Conservation (phyloP, 2,888 invertebrate genomes). For the Metacarcinus magister region DNA sequence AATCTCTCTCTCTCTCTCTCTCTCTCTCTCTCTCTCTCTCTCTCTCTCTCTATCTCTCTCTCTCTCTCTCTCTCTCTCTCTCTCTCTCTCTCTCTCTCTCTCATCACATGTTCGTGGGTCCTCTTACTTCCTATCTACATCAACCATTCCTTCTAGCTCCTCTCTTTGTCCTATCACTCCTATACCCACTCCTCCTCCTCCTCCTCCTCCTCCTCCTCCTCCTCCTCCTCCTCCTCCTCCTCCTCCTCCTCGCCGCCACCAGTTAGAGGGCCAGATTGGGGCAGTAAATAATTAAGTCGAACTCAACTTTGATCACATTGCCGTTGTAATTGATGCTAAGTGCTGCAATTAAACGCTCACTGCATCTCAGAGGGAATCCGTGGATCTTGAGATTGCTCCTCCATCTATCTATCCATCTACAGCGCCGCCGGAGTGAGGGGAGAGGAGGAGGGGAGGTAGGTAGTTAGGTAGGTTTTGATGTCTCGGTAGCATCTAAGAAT, state of each 20-base stretch:
- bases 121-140: neutral
- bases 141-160: neutral
- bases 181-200: neutral
- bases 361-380: constrained; percentile 79
- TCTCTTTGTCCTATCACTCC: neutral
- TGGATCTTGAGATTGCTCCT: constrained; percentile 79
- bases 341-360: constrained; percentile 82
- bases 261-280: constrained; percentile 69
- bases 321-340: constrained; percentile 82
- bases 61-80: neutral
- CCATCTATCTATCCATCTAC: constrained; percentile 72
- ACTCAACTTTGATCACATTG: constrained; percentile 80
- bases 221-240: neutral
- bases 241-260: neutral
- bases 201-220: neutral
- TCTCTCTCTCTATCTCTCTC: neutral
- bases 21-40: neutral
- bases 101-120: neutral
- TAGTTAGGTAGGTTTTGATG: neutral
- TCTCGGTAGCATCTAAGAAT: neutral
- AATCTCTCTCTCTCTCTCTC: neutral
- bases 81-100: constrained; percentile 46
- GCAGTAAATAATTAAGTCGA: constrained; percentile 81
- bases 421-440: constrained; percentile 41
- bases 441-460: neutral